Percentiles rank a stretch among this genome's conserved stretches.
phyloP scores from a whole-genome alignment of 2,113 vertebrate species.

The Pycnonotus jocosus region DNA sequence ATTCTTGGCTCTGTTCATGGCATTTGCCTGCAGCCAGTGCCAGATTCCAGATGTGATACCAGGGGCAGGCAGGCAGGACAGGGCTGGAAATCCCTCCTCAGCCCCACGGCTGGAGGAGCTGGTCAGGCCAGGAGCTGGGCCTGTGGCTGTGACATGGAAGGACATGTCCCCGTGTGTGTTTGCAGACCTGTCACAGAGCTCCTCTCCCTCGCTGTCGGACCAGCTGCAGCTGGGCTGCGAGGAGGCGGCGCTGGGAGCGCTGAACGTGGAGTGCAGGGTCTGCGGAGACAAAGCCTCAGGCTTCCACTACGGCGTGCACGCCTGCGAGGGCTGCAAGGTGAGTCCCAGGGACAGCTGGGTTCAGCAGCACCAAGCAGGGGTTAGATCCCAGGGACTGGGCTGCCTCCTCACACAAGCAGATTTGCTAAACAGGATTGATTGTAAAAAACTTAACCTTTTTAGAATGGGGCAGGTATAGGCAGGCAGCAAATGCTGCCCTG shows the following conservation, averaged over 20 bases:
- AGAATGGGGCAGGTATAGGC: neutral
- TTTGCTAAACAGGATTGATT: neutral
- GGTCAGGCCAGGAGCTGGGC: accelerated
- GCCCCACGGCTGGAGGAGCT: neutral
- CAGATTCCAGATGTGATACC: neutral
- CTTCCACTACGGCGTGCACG: constrained; percentile 96
- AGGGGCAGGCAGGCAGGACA: neutral
- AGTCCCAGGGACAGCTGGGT: neutral
- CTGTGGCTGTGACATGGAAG: neutral
- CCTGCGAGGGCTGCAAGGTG: constrained; percentile 98
- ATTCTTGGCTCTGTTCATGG: neutral
- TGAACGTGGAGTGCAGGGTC: constrained; percentile 92
- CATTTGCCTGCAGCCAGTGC: neutral
- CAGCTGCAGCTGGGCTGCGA: constrained; percentile 86
- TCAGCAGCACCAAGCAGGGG: neutral
- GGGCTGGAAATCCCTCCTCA: neutral
- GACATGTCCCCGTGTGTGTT: neutral
- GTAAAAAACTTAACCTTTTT: neutral
- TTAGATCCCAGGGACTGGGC: neutral
- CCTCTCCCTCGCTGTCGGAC: constrained; percentile 86
- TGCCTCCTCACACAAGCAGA: neutral
- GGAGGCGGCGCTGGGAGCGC: constrained; percentile 71
- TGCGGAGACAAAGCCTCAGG: constrained; percentile 96
- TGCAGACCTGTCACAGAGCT: constrained; percentile 83
- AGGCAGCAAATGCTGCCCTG: neutral